Base-by-base conservation (phyloP, 2,888 invertebrate genomes). In the Drosophila atroscutellata region DNA sequence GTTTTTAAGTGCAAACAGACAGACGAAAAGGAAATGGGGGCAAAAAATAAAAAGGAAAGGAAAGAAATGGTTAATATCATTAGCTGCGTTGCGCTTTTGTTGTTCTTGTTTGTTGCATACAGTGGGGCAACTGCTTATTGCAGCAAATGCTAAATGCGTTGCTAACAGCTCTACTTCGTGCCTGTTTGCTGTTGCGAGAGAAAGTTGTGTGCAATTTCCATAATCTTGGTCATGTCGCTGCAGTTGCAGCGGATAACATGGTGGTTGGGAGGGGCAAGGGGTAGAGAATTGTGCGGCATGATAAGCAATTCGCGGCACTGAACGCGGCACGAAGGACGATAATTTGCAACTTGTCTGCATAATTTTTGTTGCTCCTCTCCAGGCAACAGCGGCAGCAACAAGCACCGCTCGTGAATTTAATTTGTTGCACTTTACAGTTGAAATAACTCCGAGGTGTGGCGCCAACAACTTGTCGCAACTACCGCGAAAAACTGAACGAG, bases 381-480 rank as follows among this genome's bases (percentile, higher is more conserved):
- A 88, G 83, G 66, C 65, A 72, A 59, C 71, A 52, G 54, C 77
- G 56, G 65, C 81, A 75, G 59, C 66, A 67, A 68, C 66, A 72
- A 68, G 69, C 58, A 62, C 47, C 65, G 64, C 72, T 87, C 67
- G 72, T 66, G 88, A 88, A 86, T 86, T 88, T 86, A 81, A 86
- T 86, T 86, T 86, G 77, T 73, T 80, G 83, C 86, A 80, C 81
- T 83, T 85, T 77, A 74, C 85, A 81, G 83, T 83, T 86, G 85
- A 83, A 88, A 75, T 85, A 84, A 86, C 82, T 76, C 57, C 59
- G 72, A 82, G 76, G 80, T 80, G 76, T 80, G 77, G 64, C 80
- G 24, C n/a, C 75, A 54, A 72, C 71, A 80, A 73, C 70, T 80
- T 68, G 57, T 30, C 28, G 62, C 76, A 60, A 49, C 68, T 20